Base-by-base conservation (phyloP, 2,888 invertebrate species). In the Trypoxylon attenuatum region DNA sequence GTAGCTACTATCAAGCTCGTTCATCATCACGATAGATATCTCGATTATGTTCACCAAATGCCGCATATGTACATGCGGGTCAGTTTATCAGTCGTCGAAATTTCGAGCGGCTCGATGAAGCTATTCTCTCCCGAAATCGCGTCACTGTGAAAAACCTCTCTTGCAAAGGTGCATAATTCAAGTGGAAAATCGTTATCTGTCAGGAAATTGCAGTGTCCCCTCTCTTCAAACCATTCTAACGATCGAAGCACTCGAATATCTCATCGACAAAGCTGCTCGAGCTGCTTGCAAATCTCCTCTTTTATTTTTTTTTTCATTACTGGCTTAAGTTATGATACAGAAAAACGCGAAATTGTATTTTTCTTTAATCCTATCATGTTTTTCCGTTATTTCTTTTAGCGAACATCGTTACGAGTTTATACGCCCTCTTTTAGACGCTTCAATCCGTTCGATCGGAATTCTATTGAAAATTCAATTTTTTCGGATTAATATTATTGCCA, bases 1-100 rank as follows among this genome's bases (percentile, higher is more conserved):
- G 70, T 70, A 50, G 42, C 68, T 72, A 58, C 57, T 76, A 64
- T 64, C 59, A 60, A 25, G 61, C 73, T 67, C 70, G 73, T 76
- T 70, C 64, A 73, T 76, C 74, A 73, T 54, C 53, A 2, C 58
- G 64, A 66, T 69, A 72, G 66, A 72, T 73, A 73, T 67, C 70
- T 70, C 73, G 71, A 74, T 74, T 74, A 73, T 65, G 61, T 56
- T 51, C 52, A 33, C 51, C 46, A 71, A 60, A 68, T 74, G 59
- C 46, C 56, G 57, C 46, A 19, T 22, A 23, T 13, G 5, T 49
- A 50, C 49, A 69, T 59, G 55, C 61, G 56, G 55, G 61, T 47
- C 18, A 39, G 69, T 72, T 72, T 69, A 72, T 62, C 62, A 54
- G 62, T 38, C 19, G 45, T 38, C 29, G 18, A 51, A 60, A 62